These are phyloP conservation scores for Agapostemon virescens DNA, from an alignment of 2,888 invertebrate genomes.

Conservation along the genomic window DNA sequence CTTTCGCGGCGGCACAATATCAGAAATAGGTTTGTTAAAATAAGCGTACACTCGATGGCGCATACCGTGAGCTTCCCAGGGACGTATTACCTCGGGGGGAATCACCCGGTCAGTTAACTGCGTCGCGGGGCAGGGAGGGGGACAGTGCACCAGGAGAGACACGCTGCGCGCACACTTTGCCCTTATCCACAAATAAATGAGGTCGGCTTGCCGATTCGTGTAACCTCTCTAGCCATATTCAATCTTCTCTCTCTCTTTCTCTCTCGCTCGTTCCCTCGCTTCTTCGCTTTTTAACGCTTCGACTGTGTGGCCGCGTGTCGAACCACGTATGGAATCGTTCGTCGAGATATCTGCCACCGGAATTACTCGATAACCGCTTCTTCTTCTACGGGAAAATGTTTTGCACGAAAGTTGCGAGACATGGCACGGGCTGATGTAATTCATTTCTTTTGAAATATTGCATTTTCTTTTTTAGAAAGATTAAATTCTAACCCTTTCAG, in stretches of 20 bases:
- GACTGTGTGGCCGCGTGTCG: too few relatives aligned
- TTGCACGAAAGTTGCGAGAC: too few relatives aligned
- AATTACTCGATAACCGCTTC: too few relatives aligned
- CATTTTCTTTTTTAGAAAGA: too few relatives aligned
- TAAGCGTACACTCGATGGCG: conserved; percentile 72
- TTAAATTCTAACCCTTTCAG: too few relatives aligned
- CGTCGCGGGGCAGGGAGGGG: too few relatives aligned
- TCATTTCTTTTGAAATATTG: too few relatives aligned
- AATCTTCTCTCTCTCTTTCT: not conserved
- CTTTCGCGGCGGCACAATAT: conserved; percentile 70
- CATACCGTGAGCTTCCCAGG: conserved; percentile 65
- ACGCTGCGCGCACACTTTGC: conserved; percentile 54
- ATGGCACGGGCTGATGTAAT: too few relatives aligned
- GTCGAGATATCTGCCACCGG: too few relatives aligned
- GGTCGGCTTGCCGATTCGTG: conserved; percentile 56
- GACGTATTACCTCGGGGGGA: conserved; percentile 60
- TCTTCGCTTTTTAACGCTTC: too few relatives aligned
- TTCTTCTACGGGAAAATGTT: too few relatives aligned
- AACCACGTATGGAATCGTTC: too few relatives aligned
- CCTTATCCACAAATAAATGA: conserved; percentile 65
- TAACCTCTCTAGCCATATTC: conserved; percentile 27
- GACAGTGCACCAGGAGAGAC: conserved; percentile 50
- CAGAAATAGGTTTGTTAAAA: conserved; percentile 76
- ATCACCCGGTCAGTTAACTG: conserved; percentile 45
- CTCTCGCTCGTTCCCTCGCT: not conserved